Evolutionary conservation across 2,888 invertebrate genomes (phyloP).

Genomic region (Noctuana brunneofusca): DNA sequence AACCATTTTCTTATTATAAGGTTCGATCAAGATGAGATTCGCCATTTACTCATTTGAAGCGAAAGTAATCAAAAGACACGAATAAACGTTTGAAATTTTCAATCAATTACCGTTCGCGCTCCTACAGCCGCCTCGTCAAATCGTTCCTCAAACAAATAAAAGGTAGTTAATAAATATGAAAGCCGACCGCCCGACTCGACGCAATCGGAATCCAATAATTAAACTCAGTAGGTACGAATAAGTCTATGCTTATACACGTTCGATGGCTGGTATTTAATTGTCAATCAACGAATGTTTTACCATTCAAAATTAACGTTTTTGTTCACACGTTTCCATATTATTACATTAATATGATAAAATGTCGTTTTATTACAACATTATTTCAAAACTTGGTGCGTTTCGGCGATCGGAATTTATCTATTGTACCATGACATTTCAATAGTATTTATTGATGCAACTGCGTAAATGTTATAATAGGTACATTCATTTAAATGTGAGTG

Average conservation of each 20-base stretch:
- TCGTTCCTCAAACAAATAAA: slow-evolving; percentile 51
- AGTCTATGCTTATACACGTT: background rate
- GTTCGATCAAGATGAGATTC: background rate
- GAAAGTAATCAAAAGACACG: background rate
- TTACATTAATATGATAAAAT: too few species aligned
- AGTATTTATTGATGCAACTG: too few species aligned
- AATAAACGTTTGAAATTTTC: slow-evolving; percentile 48
- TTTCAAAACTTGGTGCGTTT: too few species aligned
- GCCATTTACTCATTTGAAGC: background rate
- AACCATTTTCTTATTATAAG: too few species aligned
- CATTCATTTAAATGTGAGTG: too few species aligned
- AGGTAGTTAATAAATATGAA: slow-evolving; percentile 64
- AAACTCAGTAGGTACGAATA: slow-evolving; percentile 22
- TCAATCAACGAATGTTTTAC: background rate
- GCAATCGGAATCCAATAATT: slow-evolving; percentile 29
- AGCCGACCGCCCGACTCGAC: slow-evolving; percentile 43
- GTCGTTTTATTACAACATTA: too few species aligned
- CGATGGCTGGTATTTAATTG: background rate
- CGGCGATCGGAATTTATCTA: too few species aligned
- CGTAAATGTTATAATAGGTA: too few species aligned
- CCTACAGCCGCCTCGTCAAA: slow-evolving; percentile 10
- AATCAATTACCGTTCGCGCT: slow-evolving; percentile 57
- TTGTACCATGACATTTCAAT: too few species aligned
- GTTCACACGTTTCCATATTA: too few species aligned
- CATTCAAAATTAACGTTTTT: too few species aligned